Conservation (phyloP, 2,797 vertebrate genomes). For the Pithecia hirsuta region DNA sequence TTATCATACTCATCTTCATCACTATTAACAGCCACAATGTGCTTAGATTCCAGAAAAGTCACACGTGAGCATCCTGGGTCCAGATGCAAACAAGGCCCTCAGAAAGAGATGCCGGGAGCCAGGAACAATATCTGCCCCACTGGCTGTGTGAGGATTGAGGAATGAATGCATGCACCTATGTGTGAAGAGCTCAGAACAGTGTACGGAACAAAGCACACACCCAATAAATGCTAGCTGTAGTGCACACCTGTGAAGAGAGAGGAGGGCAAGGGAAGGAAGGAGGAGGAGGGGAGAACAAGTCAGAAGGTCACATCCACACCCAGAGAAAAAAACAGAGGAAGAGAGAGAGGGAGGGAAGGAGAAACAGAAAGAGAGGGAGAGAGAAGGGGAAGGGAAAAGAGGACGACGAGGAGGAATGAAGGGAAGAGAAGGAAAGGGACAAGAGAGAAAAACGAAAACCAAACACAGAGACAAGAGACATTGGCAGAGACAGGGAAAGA, state of each 20-base stretch:
- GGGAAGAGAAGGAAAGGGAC: neutral
- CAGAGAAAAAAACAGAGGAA: neutral
- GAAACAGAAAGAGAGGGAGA: neutral
- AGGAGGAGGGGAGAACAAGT: neutral
- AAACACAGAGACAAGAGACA: neutral
- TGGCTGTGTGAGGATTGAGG: no score
- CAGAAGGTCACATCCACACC: no score
- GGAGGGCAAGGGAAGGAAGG: fast-evolving
- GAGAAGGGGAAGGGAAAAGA: no score
- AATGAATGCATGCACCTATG: fast-evolving
- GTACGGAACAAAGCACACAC: fast-evolving
- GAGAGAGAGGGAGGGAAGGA: neutral
- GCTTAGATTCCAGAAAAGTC: neutral
- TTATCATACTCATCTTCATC: neutral
- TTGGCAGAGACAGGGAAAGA: neutral
- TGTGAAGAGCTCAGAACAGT: neutral
- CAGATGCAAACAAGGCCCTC: neutral
- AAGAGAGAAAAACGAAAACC: neutral
- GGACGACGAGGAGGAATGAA: neutral
- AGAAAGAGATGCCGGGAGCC: neutral
- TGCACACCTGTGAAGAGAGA: fast-evolving
- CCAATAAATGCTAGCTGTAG: fast-evolving
- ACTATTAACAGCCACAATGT: neutral
- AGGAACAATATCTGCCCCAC: no score
- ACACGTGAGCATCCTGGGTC: neutral